phyloP scores from a whole-genome alignment of 1,140 invertebrate species.

The Drosophila kikkawai region DNA sequence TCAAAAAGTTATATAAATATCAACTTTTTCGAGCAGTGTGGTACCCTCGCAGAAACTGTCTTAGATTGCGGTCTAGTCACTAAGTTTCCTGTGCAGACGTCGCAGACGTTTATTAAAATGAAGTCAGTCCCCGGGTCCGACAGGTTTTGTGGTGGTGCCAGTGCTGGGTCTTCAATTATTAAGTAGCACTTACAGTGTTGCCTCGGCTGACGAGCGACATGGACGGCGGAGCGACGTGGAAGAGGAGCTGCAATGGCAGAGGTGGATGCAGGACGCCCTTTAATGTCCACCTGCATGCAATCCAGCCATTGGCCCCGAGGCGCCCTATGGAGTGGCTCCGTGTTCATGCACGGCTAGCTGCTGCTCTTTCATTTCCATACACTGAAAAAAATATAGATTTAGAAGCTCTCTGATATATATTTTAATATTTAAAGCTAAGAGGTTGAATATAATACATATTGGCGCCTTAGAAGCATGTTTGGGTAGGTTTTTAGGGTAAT shows the following conservation, averaged over 20 bases:
- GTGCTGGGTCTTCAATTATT: constrained; percentile 47
- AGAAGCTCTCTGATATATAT: no score
- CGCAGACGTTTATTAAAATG: constrained; percentile 55
- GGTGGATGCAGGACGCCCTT: constrained; percentile 47
- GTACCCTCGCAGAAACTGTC: constrained; percentile 11
- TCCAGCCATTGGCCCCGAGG: constrained; percentile 59
- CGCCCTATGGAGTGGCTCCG: constrained; percentile 48
- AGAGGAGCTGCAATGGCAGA: constrained; percentile 1
- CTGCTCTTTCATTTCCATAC: constrained; percentile 38
- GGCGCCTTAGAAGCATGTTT: no score
- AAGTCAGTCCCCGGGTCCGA: constrained; percentile 43
- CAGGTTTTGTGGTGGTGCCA: constrained; percentile 43
- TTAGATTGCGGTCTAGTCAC: constrained; percentile 52
- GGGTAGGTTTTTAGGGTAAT: no score
- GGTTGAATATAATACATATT: not conserved
- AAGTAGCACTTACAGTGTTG: constrained; percentile 51
- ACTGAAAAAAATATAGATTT: not conserved
- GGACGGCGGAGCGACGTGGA: not conserved
- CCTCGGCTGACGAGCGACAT: constrained; percentile 11
- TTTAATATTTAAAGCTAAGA: not conserved
- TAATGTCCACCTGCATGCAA: constrained; percentile 69
- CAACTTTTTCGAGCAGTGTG: not conserved
- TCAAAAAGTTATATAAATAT: no score
- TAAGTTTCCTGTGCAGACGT: constrained; percentile 54
- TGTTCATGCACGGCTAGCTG: constrained; percentile 30